Conservation (phyloP, 2,888 invertebrate genomes). For the Mystacides longicornis region DNA sequence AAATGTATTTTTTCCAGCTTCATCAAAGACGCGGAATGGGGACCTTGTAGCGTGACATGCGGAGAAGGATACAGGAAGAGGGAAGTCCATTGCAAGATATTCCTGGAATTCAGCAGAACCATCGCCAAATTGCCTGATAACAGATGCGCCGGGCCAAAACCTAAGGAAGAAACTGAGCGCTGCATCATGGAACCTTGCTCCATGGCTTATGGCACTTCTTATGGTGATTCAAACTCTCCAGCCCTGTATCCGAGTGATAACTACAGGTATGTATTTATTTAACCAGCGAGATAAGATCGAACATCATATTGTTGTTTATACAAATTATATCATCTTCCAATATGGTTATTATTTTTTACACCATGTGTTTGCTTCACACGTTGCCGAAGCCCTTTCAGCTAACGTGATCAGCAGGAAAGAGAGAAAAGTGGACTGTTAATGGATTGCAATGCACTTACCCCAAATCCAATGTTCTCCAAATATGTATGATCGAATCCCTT, state of each 20-base stretch:
- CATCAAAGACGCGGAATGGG: conserved; percentile 83
- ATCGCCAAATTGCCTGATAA: conserved; percentile 81
- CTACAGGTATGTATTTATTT: conserved; percentile 10
- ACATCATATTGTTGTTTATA: too few relatives aligned
- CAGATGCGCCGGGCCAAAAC: conserved; percentile 81
- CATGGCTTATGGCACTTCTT: conserved; percentile 52
- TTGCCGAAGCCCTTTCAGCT: too few relatives aligned
- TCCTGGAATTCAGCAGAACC: conserved; percentile 83
- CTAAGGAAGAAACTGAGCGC: conserved; percentile 70
- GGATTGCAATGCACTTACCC: too few relatives aligned
- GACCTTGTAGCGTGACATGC: conserved; percentile 85
- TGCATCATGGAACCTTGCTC: conserved; percentile 76
- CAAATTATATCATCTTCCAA: too few relatives aligned
- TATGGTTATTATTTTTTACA: too few relatives aligned
- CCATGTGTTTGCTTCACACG: too few relatives aligned
- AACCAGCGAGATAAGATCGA: too few relatives aligned
- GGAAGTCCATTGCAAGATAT: conserved; percentile 90
- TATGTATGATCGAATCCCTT: too few relatives aligned
- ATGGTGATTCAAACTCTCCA: conserved; percentile 40
- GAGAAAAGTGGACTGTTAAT: too few relatives aligned
- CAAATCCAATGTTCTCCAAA: too few relatives aligned
- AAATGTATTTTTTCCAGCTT: conserved; percentile 54
- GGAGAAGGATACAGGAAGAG: conserved; percentile 83
- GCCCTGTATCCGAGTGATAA: conserved; percentile 22
- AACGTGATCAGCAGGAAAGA: too few relatives aligned